A percentile compares a stretch with the other conserved stretches of the same genome.
phyloP scores from a whole-genome alignment of 1,140 invertebrate genomes.

The Radopholus similis region DNA sequence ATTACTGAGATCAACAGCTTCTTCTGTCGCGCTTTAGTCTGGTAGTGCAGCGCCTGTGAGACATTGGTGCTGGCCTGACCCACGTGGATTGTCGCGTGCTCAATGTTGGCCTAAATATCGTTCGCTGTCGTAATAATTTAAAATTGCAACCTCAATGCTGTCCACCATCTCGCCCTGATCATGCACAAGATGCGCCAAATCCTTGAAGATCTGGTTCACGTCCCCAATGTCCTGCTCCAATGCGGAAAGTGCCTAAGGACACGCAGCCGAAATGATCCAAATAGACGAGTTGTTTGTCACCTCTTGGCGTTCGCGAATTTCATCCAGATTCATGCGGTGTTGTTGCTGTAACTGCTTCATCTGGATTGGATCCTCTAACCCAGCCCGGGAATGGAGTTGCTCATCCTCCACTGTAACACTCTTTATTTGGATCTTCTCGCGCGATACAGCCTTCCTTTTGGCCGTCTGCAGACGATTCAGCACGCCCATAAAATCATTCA shows the following conservation, averaged over 20 bases:
- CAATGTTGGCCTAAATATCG: constrained; percentile 69
- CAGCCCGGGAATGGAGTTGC: constrained; percentile 16
- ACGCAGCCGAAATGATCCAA: neutral
- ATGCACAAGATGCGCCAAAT: constrained; percentile 88
- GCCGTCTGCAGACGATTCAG: constrained; percentile 75
- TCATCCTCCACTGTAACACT: constrained; percentile 51
- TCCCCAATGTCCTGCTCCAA: constrained; percentile 83
- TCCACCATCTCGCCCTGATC: constrained; percentile 90
- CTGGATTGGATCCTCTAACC: constrained; percentile 40
- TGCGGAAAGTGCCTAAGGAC: constrained; percentile 60
- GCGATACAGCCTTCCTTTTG: constrained; percentile 75
- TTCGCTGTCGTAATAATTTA: neutral
- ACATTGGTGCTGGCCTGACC: constrained; percentile 51
- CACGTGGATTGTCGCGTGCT: constrained; percentile 66
- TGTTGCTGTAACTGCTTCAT: constrained; percentile 79
- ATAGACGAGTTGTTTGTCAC: constrained; percentile 61
- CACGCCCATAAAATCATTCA: constrained; percentile 87
- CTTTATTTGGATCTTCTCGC: constrained; percentile 67
- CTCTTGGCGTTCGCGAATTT: constrained; percentile 81
- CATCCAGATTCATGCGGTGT: constrained; percentile 77
- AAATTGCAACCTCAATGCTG: constrained; percentile 80
- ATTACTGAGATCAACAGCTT: constrained; percentile 43
- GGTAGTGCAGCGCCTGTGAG: constrained; percentile 52
- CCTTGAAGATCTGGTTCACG: constrained; percentile 97
- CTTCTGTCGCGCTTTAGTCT: constrained; percentile 53